Conservation (phyloP, 2,888 invertebrate genomes). For the Disparrhopalites patrizii region DNA sequence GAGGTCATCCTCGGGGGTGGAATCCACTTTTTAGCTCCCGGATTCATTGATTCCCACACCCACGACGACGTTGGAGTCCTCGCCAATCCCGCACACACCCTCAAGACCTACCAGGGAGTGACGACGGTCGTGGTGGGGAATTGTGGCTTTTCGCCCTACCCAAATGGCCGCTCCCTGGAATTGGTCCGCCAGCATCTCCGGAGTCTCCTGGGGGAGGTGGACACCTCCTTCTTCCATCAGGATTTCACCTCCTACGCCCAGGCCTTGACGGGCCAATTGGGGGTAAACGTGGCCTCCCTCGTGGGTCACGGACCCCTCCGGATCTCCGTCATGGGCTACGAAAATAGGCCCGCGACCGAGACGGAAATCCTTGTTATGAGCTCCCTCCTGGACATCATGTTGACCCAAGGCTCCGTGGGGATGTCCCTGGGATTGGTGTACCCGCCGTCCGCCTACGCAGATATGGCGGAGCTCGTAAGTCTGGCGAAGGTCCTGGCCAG, state of each 20-base stretch:
- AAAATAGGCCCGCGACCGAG: slow-evolving; percentile 39
- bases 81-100: slow-evolving; percentile 32
- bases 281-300: slow-evolving; percentile 38
- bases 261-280: slow-evolving; percentile 23
- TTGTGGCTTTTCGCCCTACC: slow-evolving; percentile 45
- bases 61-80: slow-evolving; percentile 45
- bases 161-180: slow-evolving; percentile 32
- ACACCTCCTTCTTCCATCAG: slow-evolving; percentile 27
- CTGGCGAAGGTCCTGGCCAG: slow-evolving; percentile 37
- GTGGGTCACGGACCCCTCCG: slow-evolving; percentile 46
- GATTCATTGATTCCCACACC: slow-evolving; percentile 46
- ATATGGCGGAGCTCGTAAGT: slow-evolving; percentile 31
- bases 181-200: slow-evolving; percentile 37
- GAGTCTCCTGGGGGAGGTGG: slow-evolving; percentile 36
- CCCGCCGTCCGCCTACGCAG: slow-evolving; percentile 44
- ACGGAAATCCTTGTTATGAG: slow-evolving; percentile 39
- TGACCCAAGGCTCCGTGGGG: slow-evolving; percentile 39
- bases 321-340: slow-evolving; percentile 43
- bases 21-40: slow-evolving; percentile 36
- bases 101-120: slow-evolving; percentile 44
- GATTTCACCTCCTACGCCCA: slow-evolving; percentile 29
- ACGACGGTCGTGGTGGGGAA: slow-evolving; percentile 45
- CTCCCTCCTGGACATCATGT: slow-evolving; percentile 30
- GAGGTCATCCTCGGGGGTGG: slow-evolving; percentile 27
- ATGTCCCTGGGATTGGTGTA: slow-evolving; percentile 43